These are phyloP conservation scores for Caenorhabditis sulstoni DNA, from an alignment of 2,888 invertebrate genomes.

Conservation along the genomic window DNA sequence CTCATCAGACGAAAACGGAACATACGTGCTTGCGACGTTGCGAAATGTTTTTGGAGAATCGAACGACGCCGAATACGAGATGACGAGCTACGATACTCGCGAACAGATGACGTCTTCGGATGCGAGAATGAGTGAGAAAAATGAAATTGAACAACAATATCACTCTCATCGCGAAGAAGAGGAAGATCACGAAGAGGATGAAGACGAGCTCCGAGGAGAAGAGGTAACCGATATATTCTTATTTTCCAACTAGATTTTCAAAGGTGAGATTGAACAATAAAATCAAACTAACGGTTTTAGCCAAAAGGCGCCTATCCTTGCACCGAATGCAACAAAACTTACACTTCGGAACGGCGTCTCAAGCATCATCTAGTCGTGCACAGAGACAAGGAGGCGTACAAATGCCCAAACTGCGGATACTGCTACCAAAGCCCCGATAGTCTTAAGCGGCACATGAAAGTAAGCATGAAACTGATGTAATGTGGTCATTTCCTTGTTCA, in stretches of 20 bases:
- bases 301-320: constrained; percentile 20
- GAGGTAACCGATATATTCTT: constrained; percentile 1
- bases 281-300: not conserved
- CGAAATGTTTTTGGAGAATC: constrained; percentile 25
- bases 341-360: constrained; percentile 48
- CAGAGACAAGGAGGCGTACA: constrained; percentile 47
- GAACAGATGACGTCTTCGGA: not conserved
- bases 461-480: no score
- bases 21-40: constrained; percentile 41
- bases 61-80: constrained; percentile 32
- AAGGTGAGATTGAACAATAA: not conserved
- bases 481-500: no score
- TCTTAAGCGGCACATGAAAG: constrained; percentile 51
- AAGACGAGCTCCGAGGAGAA: constrained; percentile 18
- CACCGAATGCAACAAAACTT: constrained; percentile 36
- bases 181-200: constrained; percentile 33
- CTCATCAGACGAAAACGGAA: not conserved
- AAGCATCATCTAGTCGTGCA: constrained; percentile 48
- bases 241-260: not conserved
- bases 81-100: constrained; percentile 12
- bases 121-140: not conserved
- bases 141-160: not conserved
- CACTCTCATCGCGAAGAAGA: constrained; percentile 7
- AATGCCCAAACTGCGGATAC: constrained; percentile 49
- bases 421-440: constrained; percentile 58